A percentile compares a stretch with the other conserved stretches of the same genome.
Evolutionary conservation across 2,113 vertebrate species (phyloP).

Genomic region (Cygnus buccinator): DNA sequence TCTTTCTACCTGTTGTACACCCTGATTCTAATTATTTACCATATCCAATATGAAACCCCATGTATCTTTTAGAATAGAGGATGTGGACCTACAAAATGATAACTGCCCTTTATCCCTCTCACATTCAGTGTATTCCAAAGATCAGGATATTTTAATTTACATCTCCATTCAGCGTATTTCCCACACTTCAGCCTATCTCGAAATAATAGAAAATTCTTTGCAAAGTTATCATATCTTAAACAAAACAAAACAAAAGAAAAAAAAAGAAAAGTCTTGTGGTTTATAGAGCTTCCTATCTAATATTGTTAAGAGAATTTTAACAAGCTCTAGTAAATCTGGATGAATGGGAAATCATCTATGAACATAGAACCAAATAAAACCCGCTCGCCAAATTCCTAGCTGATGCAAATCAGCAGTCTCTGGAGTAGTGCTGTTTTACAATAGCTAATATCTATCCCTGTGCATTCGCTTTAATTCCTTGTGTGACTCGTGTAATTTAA

Average conservation of each 20-base stretch:
- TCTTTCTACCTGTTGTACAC: neutral
- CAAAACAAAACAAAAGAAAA: neutral
- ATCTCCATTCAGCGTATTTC: neutral
- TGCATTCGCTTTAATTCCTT: constrained; percentile 35
- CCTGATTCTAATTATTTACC: neutral
- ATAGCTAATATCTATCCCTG: constrained; percentile 33
- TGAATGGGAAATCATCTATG: constrained; percentile 63
- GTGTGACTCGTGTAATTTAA: constrained; percentile 57
- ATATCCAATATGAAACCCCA: neutral
- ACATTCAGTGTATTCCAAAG: neutral
- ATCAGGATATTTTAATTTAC: neutral
- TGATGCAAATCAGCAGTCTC: constrained; percentile 63
- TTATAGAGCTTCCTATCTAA: constrained; percentile 32
- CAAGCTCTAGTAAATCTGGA: constrained; percentile 42
- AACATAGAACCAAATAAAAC: constrained; percentile 51
- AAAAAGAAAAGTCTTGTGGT: neutral
- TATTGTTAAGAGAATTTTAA: constrained; percentile 40
- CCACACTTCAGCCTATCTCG: neutral
- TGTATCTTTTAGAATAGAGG: neutral
- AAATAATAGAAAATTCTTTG: neutral
- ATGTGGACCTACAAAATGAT: neutral
- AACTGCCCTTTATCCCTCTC: neutral
- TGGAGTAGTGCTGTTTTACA: constrained; percentile 60
- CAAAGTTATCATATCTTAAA: neutral
- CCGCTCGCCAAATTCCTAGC: constrained; percentile 51